Evolutionary conservation across 1,140 invertebrate genomes (phyloP), one percentile per base, ranked within the genome.

Genomic region (Ostrea edulis): DNA sequence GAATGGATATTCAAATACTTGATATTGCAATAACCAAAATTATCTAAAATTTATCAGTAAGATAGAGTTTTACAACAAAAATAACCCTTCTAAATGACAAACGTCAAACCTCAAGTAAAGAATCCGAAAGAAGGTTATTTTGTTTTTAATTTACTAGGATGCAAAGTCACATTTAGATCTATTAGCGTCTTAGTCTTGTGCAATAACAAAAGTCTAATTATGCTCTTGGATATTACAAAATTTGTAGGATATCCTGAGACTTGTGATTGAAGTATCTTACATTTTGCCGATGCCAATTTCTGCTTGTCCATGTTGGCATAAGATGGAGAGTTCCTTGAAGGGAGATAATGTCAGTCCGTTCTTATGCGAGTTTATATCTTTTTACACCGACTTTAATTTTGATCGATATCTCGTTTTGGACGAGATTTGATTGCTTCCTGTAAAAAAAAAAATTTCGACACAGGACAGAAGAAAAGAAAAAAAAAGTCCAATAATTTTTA

Each of bases 281-380:
- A 77, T 77, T 77, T 77, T 77, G 25, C 68, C 8, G 68, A 77
- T 8, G 12, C 25, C 14, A 35, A 14, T 11, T 77, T 25, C 29
- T 77, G 68, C 14, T 77, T 77, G 14, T 25, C 68, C 68, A 77
- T 77, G 68, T 77, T 77, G 68, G 68, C 68, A 77, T 77, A 22
- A 20, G 3, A 35, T 9, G 25, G 14, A 77, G 68, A 77, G 68
- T 77, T 77, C 68, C 68, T 0, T 14, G 2, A 77, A 77, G 68
- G 68, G 68, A 14, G 25, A 35, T 14, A 77, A 77, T 44, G 22
- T 0, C 11, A 5, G 29, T 29, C 14, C 68, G 25, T 77, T 77
- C n/a, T 44, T 77, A 77, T 77, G 25, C 68, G 68, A 77, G 12
- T 2, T 77, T 29, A 14, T 11, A 9, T 25, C 22, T 44, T 77